Conservation (phyloP, 2,797 vertebrate genomes). For the Coregonus sp. region DNA sequence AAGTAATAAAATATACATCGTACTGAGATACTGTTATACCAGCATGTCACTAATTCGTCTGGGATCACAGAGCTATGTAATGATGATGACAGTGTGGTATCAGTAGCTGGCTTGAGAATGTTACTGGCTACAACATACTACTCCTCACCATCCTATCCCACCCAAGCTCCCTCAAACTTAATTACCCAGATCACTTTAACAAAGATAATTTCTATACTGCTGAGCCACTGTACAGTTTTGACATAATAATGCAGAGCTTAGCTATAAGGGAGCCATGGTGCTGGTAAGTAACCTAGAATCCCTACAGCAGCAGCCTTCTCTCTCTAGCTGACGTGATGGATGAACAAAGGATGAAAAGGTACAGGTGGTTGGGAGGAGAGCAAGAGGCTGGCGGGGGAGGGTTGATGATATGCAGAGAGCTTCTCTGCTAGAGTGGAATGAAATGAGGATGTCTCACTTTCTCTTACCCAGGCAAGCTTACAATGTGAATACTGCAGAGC, state of each 20-base stretch:
- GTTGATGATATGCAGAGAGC: conserved; percentile 52
- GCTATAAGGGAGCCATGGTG: conserved; percentile 34
- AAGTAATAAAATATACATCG: no score
- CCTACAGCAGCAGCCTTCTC: conserved; percentile 45
- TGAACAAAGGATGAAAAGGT: conserved; percentile 47
- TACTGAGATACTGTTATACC: no score
- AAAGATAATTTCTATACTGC: conserved; percentile 41
- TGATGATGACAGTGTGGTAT: no score
- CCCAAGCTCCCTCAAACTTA: neutral
- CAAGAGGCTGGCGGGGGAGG: conserved; percentile 22
- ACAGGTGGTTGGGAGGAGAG: conserved; percentile 25
- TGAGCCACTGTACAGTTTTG: conserved; percentile 44
- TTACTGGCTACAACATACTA: neutral
- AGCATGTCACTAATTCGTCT: no score
- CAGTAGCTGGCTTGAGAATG: no score
- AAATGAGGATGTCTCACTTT: conserved; percentile 55
- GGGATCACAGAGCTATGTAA: no score
- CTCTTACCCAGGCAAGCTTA: conserved; percentile 40
- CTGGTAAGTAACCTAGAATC: conserved; percentile 48
- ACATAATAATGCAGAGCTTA: conserved; percentile 48
- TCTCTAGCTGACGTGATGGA: conserved; percentile 53
- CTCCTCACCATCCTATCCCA: neutral
- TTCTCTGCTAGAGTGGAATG: conserved; percentile 49
- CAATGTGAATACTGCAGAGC: conserved; percentile 62
- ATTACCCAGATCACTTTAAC: conserved; percentile 40